Conservation (phyloP, 2,888 invertebrate genomes). For the Cantharis rustica region DNA sequence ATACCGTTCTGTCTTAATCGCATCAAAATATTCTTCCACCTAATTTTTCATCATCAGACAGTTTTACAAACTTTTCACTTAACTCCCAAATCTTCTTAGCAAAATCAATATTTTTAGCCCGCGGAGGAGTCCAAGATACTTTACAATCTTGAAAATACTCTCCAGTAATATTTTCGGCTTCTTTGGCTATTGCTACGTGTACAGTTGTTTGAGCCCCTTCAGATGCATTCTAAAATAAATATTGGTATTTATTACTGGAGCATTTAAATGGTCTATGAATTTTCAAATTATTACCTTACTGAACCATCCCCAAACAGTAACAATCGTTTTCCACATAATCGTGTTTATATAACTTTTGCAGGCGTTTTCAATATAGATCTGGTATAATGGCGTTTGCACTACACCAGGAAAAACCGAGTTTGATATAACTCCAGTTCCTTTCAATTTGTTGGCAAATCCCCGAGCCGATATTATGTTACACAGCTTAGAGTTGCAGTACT, state of each 20-base stretch:
- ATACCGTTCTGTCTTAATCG: too few relatives aligned
- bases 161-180: neutral
- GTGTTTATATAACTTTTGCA: neutral
- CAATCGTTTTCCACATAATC: neutral
- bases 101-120: conserved; percentile 67
- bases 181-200: neutral
- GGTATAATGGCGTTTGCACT: neutral
- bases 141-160: conserved; percentile 57
- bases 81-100: conserved; percentile 83
- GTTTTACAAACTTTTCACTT: conserved; percentile 73
- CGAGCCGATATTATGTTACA: neutral
- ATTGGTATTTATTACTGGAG: neutral
- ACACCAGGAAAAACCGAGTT: neutral
- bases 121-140: conserved; percentile 54
- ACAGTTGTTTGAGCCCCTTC: neutral
- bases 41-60: conserved; percentile 64
- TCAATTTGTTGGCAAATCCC: neutral
- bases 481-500: neutral
- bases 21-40: too few relatives aligned
- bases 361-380: neutral
- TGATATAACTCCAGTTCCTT: neutral
- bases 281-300: neutral
- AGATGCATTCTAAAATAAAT: neutral
- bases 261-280: too few relatives aligned
- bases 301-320: neutral